A percentile compares a stretch with the other conserved stretches of the same genome.
Conservation (phyloP, 2,113 vertebrate genomes). For the Syngnathoides biaculeatus region DNA sequence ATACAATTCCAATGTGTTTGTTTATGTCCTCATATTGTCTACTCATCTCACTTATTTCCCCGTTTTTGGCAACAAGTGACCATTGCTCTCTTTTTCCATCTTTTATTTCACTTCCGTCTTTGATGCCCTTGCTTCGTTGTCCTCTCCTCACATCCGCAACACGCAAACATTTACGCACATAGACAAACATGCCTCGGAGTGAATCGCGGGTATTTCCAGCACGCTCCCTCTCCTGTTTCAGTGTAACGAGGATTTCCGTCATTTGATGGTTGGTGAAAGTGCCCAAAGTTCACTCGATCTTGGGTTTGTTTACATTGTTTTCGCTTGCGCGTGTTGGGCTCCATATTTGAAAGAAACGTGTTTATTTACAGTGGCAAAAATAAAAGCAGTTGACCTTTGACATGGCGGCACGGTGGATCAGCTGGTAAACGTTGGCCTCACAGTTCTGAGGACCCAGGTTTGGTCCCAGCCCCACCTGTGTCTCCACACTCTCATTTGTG, state of each 20-base stretch:
- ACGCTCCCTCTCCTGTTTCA: constrained; percentile 63
- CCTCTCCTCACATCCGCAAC: constrained; percentile 11
- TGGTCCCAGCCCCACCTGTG: no score
- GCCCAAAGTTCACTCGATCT: constrained; percentile 55
- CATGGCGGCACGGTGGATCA: no score
- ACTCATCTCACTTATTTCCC: constrained; percentile 9
- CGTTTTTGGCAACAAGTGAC: constrained; percentile 39
- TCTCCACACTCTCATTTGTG: no score
- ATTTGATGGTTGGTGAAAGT: constrained; percentile 59
- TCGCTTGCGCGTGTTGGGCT: not conserved
- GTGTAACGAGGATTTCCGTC: constrained; percentile 71
- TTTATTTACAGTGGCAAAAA: not conserved
- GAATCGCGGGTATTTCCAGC: constrained; percentile 65
- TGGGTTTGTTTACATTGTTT: constrained; percentile 30
- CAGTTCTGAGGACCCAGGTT: no score
- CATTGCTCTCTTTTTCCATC: constrained; percentile 31
- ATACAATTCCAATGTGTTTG: constrained; percentile 20
- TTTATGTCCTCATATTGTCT: constrained; percentile 6
- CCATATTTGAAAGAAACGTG: not conserved
- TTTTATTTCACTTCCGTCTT: constrained; percentile 21
- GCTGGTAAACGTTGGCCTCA: no score
- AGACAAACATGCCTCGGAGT: constrained; percentile 12
- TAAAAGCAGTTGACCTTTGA: not conserved
- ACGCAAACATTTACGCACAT: constrained; percentile 3
- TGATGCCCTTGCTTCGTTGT: not conserved